Evolutionary conservation across 2,888 invertebrate genomes (phyloP).

Genomic region (Sesia bembeciformis): DNA sequence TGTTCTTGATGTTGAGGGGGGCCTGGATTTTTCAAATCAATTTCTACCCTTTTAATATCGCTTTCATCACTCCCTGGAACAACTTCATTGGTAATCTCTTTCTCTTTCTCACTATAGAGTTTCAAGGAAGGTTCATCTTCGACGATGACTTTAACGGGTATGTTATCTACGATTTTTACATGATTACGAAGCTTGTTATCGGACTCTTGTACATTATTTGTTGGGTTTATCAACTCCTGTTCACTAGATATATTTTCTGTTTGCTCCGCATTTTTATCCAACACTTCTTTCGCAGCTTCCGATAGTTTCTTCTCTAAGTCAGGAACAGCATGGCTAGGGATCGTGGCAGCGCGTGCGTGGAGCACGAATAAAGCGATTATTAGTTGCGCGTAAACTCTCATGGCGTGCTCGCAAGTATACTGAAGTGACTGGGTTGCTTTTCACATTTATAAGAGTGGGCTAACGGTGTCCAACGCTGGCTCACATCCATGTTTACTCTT

Average conservation of each 20-base stretch:
- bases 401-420: conserved; percentile 38
- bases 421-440: conserved; percentile 28
- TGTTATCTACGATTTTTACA: conserved; percentile 20
- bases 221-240: conserved; percentile 30
- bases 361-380: conserved; percentile 38
- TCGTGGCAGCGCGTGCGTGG: conserved; percentile 41
- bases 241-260: conserved; percentile 26
- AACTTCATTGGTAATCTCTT: conserved; percentile 21
- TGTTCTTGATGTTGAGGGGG: conserved; percentile 57
- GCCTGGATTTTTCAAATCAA: conserved; percentile 51
- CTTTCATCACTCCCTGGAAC: conserved; percentile 18
- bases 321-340: conserved; percentile 18
- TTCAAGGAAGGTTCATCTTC: conserved; percentile 27
- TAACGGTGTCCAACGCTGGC: conserved; percentile 49
- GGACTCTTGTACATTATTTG: conserved; percentile 28
- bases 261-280: conserved; percentile 19
- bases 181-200: conserved; percentile 35
- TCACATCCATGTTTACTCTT: conserved; percentile 37
- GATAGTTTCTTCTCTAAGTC: conserved; percentile 24
- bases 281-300: conserved; percentile 18
- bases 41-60: conserved; percentile 33
- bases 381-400: conserved; percentile 51
- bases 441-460: conserved; percentile 47
- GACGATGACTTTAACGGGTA: conserved; percentile 48
- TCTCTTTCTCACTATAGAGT: conserved; percentile 15